Conservation (phyloP, 2,888 invertebrate genomes). For the Acholoe squamosa region DNA sequence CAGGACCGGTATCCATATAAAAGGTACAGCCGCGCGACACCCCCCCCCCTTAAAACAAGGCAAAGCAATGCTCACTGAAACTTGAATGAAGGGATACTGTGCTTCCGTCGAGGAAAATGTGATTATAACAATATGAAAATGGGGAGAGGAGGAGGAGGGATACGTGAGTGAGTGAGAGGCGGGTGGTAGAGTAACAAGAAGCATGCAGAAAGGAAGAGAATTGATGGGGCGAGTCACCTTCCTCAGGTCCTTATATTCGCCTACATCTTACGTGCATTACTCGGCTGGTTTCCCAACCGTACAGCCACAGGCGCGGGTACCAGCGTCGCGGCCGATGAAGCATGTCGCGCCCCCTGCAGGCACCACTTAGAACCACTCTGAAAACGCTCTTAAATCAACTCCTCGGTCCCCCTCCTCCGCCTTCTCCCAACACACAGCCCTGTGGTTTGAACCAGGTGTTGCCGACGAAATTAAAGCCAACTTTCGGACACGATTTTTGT, state of each 20-base stretch:
- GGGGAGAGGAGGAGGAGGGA: background rate
- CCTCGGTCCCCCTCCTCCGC: background rate
- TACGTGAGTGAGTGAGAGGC: background rate
- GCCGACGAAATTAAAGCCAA: conserved; percentile 57
- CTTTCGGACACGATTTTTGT: conserved; percentile 32
- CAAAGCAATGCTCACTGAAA: too few relatives aligned
- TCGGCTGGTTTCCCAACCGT: conserved; percentile 5
- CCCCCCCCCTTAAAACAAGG: too few relatives aligned
- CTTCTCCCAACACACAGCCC: background rate
- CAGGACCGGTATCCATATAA: too few relatives aligned
- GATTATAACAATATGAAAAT: conserved; percentile 5
- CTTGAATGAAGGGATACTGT: too few relatives aligned
- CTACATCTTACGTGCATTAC: conserved; percentile 43
- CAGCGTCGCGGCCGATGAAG: background rate
- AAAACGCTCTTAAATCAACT: background rate
- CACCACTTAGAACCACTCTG: conserved; percentile 19
- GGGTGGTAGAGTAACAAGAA: too few relatives aligned
- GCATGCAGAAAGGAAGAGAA: background rate
- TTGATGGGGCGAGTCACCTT: background rate
- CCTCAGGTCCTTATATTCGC: background rate
- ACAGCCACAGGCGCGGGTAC: background rate
- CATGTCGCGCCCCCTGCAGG: background rate
- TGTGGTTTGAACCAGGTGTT: conserved; percentile 47
- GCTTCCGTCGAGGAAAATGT: background rate
- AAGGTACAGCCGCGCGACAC: too few relatives aligned